Evolutionary conservation across 2,113 vertebrate species (phyloP), one percentile per base, ranked within the genome.

Genomic region (Lagopus muta): DNA sequence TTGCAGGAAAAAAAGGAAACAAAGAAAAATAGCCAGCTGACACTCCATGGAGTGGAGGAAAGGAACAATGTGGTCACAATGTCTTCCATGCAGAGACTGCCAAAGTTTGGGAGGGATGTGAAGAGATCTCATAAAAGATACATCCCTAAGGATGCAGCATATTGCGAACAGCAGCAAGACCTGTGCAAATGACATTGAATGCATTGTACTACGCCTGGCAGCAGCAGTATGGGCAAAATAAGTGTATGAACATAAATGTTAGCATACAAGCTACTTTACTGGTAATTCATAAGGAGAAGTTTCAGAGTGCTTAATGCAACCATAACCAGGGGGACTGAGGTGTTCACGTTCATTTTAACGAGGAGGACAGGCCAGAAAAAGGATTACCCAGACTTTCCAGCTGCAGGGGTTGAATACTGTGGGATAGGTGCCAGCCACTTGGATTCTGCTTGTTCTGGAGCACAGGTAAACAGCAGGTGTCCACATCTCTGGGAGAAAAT

Each of bases 261-360:
- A 89, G 87, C 57, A 71, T 91, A 38, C 61, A 30, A 6, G 70
- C 72, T 91, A 71, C 75, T 92, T 92, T 94, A 81, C 69, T 81
- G 85, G 85, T 76, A 60, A 71, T 61, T 94, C 82, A 40, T 75
- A 65, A 74, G 52, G 69, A 87, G 81, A 94, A 45, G 55, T 77
- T 80, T 75, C 61, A 74, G 75, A 77, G 67, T 40, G 67, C 86
- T 93, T 95, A 89, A 83, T 45, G 80, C 43, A 75, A 88, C 80
- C 62, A 10, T 57, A 83, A 47, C 12, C 82, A 52, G 32, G 45
- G 57, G 54, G 4, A 58, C 73, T 32, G 66, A 72, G 28, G 57
- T 78, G 65, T 92, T 90, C 58, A 52, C 2, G 2, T 16, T 32
- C 40, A 57, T 86, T 93, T 96, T 95, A 93, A 84, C 52, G n/a